Percentiles rank a stretch among this genome's conserved stretches.
phyloP scores from a whole-genome alignment of 2,113 vertebrate genomes.

The Stigmatopora nigra region DNA sequence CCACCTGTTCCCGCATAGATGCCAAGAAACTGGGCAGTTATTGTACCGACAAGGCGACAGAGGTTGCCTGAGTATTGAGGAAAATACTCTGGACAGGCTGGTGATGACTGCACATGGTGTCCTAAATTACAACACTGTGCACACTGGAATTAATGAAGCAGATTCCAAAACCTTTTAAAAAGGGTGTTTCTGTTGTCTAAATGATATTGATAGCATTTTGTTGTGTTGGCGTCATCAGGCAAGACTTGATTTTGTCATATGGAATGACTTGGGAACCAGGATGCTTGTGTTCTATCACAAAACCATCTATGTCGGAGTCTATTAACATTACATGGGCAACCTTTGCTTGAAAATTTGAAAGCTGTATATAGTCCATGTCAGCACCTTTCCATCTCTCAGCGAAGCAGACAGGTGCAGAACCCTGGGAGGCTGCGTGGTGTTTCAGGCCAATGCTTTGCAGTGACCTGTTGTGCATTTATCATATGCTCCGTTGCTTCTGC shows the following conservation, averaged over 20 bases:
- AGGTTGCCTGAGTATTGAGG: slow-evolving; percentile 37
- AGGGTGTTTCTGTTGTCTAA: neutral
- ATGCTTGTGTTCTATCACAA: no score
- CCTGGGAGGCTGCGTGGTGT: slow-evolving; percentile 51
- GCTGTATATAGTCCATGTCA: slow-evolving; percentile 33
- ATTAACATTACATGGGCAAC: slow-evolving; percentile 4
- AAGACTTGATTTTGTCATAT: neutral
- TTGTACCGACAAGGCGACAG: slow-evolving; percentile 36
- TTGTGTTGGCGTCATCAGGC: neutral
- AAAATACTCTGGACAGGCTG: slow-evolving; percentile 27
- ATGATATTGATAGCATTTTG: no score
- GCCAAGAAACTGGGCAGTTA: slow-evolving; percentile 39
- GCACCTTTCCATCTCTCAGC: slow-evolving; percentile 41
- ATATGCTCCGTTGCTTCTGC: slow-evolving; percentile 47
- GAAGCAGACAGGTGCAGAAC: slow-evolving; percentile 44
- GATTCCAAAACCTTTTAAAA: slow-evolving; percentile 20
- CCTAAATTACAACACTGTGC: slow-evolving; percentile 36
- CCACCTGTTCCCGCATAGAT: slow-evolving; percentile 43
- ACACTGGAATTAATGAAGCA: slow-evolving; percentile 32
- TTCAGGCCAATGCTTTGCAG: slow-evolving; percentile 43
- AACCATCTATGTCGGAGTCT: neutral
- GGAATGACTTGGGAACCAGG: neutral
- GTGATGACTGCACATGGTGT: slow-evolving; percentile 39
- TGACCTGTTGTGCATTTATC: slow-evolving; percentile 56
- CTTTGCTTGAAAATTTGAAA: slow-evolving; percentile 22